Percentiles rank a stretch among this genome's conserved stretches.
Evolutionary conservation across 1,140 invertebrate genomes (phyloP).

Genomic region (Helicoverpa armigera): DNA sequence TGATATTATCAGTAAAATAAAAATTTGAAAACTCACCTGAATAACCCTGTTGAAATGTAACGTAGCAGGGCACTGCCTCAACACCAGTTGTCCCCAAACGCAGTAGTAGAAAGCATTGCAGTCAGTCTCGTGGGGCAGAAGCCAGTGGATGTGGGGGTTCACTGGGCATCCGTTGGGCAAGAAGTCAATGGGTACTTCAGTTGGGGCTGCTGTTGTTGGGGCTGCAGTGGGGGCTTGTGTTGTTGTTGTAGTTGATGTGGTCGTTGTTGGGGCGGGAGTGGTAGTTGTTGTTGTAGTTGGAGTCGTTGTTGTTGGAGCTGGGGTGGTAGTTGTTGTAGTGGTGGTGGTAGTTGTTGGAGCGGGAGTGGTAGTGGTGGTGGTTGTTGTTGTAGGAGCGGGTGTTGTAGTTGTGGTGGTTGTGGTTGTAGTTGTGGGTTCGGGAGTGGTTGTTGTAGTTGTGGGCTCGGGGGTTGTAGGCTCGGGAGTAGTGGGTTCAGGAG

Average conservation of each 20-base stretch:
- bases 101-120: slow-evolving; percentile 89
- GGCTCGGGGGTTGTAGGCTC: slow-evolving; percentile 1
- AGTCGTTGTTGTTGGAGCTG: neutral
- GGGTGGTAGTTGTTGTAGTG: slow-evolving; percentile 5
- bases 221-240: slow-evolving; percentile 38
- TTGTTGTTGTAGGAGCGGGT: slow-evolving; percentile 44
- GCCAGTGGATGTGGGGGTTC: slow-evolving; percentile 70
- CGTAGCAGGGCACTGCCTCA: slow-evolving; percentile 83
- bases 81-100: slow-evolving; percentile 77
- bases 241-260: slow-evolving; percentile 39
- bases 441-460: neutral
- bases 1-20: too few species aligned
- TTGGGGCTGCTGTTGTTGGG: slow-evolving; percentile 19
- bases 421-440: neutral
- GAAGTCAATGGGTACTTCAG: slow-evolving; percentile 54
- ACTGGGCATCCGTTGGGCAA: slow-evolving; percentile 74
- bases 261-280: slow-evolving; percentile 30
- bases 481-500: slow-evolving; percentile 36
- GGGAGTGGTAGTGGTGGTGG: slow-evolving; percentile 41
- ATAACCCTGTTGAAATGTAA: slow-evolving; percentile 87
- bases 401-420: slow-evolving; percentile 41
- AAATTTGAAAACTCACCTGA: slow-evolving; percentile 60
- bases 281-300: slow-evolving; percentile 35
- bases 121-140: slow-evolving; percentile 84
- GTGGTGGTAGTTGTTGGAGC: slow-evolving; percentile 44